These are phyloP conservation scores for Hipposideros larvatus DNA, from an alignment of 2,797 vertebrate species.

Conservation along the genomic window DNA sequence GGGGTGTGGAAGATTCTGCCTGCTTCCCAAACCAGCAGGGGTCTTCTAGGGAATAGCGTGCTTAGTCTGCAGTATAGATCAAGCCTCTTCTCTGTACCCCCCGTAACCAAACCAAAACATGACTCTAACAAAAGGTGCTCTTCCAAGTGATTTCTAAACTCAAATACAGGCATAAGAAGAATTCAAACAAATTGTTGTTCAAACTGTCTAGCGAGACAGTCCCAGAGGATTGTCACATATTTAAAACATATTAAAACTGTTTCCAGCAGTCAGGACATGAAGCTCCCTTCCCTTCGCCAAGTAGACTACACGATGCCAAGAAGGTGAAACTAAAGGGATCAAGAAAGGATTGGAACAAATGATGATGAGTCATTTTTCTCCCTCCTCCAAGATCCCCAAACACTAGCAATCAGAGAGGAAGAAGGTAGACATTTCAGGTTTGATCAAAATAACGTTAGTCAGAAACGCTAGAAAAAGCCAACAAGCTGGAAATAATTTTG, in stretches of 20 bases:
- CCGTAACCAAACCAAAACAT: not conserved
- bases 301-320: not conserved
- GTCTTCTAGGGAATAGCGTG: not conserved
- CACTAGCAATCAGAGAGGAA: not conserved
- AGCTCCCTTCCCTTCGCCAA: conserved; percentile 57
- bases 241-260: conserved; percentile 58
- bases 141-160: not conserved
- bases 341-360: conserved; percentile 59
- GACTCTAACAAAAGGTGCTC: not conserved
- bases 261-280: conserved; percentile 4
- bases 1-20: not conserved
- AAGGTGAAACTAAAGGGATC: not conserved
- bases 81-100: not conserved
- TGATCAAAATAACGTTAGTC: conserved; percentile 60
- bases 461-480: conserved; percentile 42
- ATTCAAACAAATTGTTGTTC: not conserved
- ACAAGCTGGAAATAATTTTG: conserved; percentile 33
- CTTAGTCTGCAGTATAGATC: not conserved
- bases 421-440: conserved; percentile 56
- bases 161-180: conserved; percentile 33
- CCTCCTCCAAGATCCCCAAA: conserved; percentile 55
- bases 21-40: not conserved
- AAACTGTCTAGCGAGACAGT: not conserved
- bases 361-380: not conserved
- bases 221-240: not conserved